Conservation (phyloP, 2,888 invertebrate genomes). For the Phrixothrix hirtus region DNA sequence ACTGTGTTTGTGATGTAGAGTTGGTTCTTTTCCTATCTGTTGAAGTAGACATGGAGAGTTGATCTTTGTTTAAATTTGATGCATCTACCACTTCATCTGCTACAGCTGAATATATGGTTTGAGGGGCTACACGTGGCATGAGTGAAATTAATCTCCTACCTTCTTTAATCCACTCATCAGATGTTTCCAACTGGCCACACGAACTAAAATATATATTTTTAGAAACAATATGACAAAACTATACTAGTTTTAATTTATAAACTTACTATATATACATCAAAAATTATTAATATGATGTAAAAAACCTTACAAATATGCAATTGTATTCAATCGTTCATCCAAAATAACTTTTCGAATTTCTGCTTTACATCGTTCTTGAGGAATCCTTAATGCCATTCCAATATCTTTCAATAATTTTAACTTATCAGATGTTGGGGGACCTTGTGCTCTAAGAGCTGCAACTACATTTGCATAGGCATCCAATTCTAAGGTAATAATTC, state of each 20-base stretch:
- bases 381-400: constrained; percentile 80
- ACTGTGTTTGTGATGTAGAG: constrained; percentile 34
- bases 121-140: constrained; percentile 80
- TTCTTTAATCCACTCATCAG: constrained; percentile 81
- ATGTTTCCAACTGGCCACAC: constrained; percentile 69
- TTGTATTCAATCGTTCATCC: constrained; percentile 85
- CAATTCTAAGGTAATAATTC: constrained; percentile 65
- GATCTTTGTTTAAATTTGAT: constrained; percentile 67
- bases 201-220: constrained; percentile 60
- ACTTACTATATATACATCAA: too few relatives aligned
- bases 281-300: too few relatives aligned
- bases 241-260: too few relatives aligned
- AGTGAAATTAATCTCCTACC: constrained; percentile 83
- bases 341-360: constrained; percentile 90
- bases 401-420: constrained; percentile 82
- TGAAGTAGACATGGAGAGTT: constrained; percentile 58
- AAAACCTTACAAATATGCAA: constrained; percentile 91
- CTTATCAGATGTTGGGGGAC: constrained; percentile 82
- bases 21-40: constrained; percentile 54
- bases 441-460: constrained; percentile 90
- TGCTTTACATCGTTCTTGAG: constrained; percentile 87
- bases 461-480: constrained; percentile 91
- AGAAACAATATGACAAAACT: too few relatives aligned
- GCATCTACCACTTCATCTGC: constrained; percentile 78
- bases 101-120: constrained; percentile 80